phyloP scores from a whole-genome alignment of 2,888 invertebrate species.

The Cephalotes varians region DNA sequence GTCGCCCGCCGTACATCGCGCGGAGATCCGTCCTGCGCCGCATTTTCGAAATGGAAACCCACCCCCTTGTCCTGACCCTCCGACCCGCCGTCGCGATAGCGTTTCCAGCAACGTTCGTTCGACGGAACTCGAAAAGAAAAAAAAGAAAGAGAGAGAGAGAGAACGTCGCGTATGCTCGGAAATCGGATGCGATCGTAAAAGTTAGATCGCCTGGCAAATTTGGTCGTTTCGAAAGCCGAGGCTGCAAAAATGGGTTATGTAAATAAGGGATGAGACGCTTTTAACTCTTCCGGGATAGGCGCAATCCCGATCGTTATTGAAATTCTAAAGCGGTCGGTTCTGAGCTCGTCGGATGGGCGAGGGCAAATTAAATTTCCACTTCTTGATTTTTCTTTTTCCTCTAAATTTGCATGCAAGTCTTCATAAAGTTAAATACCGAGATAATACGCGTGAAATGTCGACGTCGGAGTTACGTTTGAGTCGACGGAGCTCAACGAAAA shows the following conservation, averaged over 20 bases:
- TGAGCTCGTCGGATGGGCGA: background rate
- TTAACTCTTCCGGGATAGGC: constrained; percentile 31
- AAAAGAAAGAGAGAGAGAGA: constrained; percentile 33
- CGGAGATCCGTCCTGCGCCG: constrained; percentile 64
- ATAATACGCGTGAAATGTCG: constrained; percentile 6
- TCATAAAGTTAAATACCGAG: constrained; percentile 8
- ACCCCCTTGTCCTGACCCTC: background rate
- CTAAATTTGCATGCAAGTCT: constrained; percentile 9
- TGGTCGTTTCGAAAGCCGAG: constrained; percentile 42
- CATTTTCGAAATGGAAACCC: constrained; percentile 73
- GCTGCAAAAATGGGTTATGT: constrained; percentile 44
- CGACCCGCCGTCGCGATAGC: constrained; percentile 32
- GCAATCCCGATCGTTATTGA: constrained; percentile 28
- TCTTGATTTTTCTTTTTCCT: background rate
- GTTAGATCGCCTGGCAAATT: constrained; percentile 53
- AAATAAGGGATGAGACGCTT: constrained; percentile 47
- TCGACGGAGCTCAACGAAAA: background rate
- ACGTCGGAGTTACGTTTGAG: background rate
- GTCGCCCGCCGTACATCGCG: constrained; percentile 69
- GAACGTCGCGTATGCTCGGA: constrained; percentile 45
- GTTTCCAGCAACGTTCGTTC: constrained; percentile 31
- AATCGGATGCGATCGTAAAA: constrained; percentile 54
- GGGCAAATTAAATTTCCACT: background rate
- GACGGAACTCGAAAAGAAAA: constrained; percentile 51
- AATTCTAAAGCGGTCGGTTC: constrained; percentile 19